A percentile compares a stretch with the other conserved stretches of the same genome.
Conservation (phyloP, 1,140 invertebrate species). For the Drusus annulatus region DNA sequence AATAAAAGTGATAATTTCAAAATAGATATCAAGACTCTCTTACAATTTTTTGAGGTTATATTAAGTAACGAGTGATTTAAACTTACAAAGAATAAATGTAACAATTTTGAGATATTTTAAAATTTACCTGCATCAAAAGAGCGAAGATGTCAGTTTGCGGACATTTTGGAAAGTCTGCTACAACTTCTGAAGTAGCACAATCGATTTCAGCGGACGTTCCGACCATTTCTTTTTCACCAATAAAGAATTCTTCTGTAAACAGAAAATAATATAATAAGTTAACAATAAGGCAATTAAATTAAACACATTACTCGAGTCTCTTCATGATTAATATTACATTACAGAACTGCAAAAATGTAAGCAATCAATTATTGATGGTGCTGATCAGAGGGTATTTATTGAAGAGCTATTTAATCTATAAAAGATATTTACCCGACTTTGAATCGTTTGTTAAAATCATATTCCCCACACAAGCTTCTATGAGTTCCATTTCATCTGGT, state of each 20-base stretch:
- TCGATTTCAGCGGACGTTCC: slow-evolving; percentile 79
- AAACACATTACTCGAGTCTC: neutral
- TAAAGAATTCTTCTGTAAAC: neutral
- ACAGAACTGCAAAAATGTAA: too few relatives aligned
- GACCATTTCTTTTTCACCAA: neutral
- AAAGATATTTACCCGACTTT: neutral
- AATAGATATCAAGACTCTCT: too few relatives aligned
- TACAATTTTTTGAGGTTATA: too few relatives aligned
- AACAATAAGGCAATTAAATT: neutral
- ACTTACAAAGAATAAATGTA: too few relatives aligned
- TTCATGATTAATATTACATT: too few relatives aligned
- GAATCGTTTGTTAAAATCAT: slow-evolving; percentile 71
- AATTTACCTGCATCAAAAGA: slow-evolving; percentile 69
- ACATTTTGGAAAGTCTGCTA: slow-evolving; percentile 77
- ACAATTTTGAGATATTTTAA: too few relatives aligned
- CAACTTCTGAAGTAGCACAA: slow-evolving; percentile 78
- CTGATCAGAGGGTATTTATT: too few relatives aligned
- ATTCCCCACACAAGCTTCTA: slow-evolving; percentile 65
- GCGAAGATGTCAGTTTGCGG: slow-evolving; percentile 76
- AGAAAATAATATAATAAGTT: neutral
- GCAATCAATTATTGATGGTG: too few relatives aligned
- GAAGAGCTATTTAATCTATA: too few relatives aligned
- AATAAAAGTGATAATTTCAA: too few relatives aligned
- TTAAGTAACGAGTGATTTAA: too few relatives aligned
- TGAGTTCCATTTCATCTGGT: slow-evolving; percentile 69